phyloP scores from a whole-genome alignment of 1,140 invertebrate species.

The Anastrepha obliqua region DNA sequence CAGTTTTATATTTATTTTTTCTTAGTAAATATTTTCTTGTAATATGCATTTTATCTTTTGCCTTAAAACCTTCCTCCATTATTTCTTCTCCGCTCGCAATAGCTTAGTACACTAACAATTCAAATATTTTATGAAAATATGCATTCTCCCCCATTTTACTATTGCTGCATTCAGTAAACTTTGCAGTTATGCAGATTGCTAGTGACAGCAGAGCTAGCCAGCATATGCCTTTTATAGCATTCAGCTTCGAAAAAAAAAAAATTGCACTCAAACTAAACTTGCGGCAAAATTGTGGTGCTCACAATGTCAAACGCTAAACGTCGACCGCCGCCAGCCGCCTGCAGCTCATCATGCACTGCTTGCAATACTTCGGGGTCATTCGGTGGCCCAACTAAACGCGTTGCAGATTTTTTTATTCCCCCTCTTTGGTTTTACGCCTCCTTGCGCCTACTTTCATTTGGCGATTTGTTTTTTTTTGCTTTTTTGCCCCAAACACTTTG shows the following conservation, averaged over 20 bases:
- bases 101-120: too few species aligned
- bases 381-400: background rate
- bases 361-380: background rate
- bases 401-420: background rate
- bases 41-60: too few species aligned
- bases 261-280: constrained; percentile 14
- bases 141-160: too few species aligned
- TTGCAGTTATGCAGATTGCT: too few species aligned
- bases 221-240: background rate
- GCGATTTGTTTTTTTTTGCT: background rate
- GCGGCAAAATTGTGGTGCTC: background rate
- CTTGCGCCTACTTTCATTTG: background rate
- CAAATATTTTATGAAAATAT: too few species aligned
- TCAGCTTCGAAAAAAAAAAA: background rate
- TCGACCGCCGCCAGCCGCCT: background rate
- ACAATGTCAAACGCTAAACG: background rate
- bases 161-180: too few species aligned
- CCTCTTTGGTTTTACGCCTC: background rate
- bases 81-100: too few species aligned
- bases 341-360: background rate
- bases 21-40: too few species aligned
- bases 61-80: too few species aligned
- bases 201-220: background rate
- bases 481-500: background rate
- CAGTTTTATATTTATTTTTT: too few species aligned